Evolutionary conservation across 2,797 vertebrate genomes (phyloP), one percentile per base, ranked within the genome.

Genomic region (Dallia pectoralis): DNA sequence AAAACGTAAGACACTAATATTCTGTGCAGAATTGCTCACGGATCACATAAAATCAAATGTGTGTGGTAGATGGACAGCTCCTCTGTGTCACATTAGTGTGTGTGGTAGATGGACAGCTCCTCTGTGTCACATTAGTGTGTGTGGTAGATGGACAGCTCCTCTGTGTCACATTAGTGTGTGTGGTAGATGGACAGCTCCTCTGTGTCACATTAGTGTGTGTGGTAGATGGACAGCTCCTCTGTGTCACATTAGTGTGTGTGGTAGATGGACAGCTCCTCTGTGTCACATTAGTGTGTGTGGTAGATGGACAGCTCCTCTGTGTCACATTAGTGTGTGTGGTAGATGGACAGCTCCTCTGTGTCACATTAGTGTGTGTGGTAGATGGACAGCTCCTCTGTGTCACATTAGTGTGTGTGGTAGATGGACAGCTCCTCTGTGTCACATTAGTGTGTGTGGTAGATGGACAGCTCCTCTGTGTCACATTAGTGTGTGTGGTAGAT

Each of bases 111-210:
- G n/a, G n/a, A n/a, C n/a, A n/a, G n/a, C n/a, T n/a, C n/a, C n/a
- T n/a, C n/a, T n/a, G n/a, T n/a, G n/a, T 56, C 69, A 70, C n/a
- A 59, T 70, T 56, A 56, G 36, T 7, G 8, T 59, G 30, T 36
- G 29, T 30, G 12, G 32, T 32, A 18, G 22, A 29, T n/a, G n/a
- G n/a, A n/a, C n/a, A n/a, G n/a, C n/a, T n/a, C n/a, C n/a, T n/a
- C n/a, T n/a, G n/a, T n/a, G n/a, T 56, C 69, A 70, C n/a, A 59
- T 70, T 56, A 56, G 36, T 7, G 8, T 59, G 30, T 36, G 29
- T 30, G 12, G 32, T 32, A 18, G 22, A 29, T n/a, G n/a, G n/a
- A n/a, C n/a, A n/a, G n/a, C n/a, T n/a, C n/a, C n/a, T n/a, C n/a
- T n/a, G n/a, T n/a, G n/a, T 56, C 69, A 70, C n/a, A 59, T 70